Evolutionary conservation across 2,888 invertebrate species (phyloP), one percentile per base, ranked within the genome.

Genomic region (Carpatolechia fugitivella): DNA sequence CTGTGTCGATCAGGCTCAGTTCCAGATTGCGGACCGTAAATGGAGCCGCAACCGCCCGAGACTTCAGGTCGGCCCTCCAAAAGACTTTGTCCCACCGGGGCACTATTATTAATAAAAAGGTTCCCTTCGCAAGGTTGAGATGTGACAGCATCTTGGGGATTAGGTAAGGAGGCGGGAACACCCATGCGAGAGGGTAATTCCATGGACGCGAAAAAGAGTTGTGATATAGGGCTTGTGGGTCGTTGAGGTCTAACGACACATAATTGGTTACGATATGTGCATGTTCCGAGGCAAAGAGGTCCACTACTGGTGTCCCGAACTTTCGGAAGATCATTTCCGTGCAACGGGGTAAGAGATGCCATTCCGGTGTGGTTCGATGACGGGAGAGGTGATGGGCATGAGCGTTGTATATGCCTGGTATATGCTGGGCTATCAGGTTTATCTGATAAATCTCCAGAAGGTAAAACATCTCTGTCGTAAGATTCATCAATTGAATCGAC

Each of bases 381-480:
- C 67, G 55, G 0, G 66, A 67, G 6, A 69, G 46, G 16, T 58
- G 58, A 36, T 68, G 64, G 16, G 65, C 68, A 0, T 63, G 56
- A 29, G 14, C 46, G 62, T 66, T 68, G 66, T 54, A 66, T 29
- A 8, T 56, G 20, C 66, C 66, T 6, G 67, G 67, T 1, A 67
- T 58, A 24, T 68, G 49, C 20, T 60, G 53, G 6, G 60, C 33
- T 3, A 4, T 56, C 6, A 63, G 14, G 36, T 59, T 48, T 11
- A 64, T 62, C 6, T 59, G 55, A 40, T 60, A 18, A 6, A 31
- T 20, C 47, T 64, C 66, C 14, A 64, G 14, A 3, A 63, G 0
- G 0, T 49, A 18, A 2, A 62, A 57, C 20, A 66, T 56, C 11
- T 58, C 18, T 7, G 55, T 30, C 1, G 66, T 63, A 30, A 68